These are phyloP conservation scores for Amphipyra tragopoginis DNA, from an alignment of 2,888 invertebrate species.

Conservation along the genomic window DNA sequence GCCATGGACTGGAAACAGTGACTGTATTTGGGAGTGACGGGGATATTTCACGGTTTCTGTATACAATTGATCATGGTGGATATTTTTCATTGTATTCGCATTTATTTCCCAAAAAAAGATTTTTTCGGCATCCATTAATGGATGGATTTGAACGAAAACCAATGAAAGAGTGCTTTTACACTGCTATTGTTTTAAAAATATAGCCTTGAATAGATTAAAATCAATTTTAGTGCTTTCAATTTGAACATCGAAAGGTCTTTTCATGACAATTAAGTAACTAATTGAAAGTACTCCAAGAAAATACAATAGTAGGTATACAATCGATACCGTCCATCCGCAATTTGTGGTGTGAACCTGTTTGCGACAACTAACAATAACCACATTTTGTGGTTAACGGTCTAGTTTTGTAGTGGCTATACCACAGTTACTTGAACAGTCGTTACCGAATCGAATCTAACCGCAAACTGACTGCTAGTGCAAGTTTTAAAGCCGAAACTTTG, in stretches of 20 bases:
- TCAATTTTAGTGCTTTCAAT: too few species aligned
- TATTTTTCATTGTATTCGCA: conserved; percentile 4
- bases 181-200: too few species aligned
- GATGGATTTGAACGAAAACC: too few species aligned
- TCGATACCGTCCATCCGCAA: too few species aligned
- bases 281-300: too few species aligned
- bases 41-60: conserved; percentile 27
- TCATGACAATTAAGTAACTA: too few species aligned
- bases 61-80: conserved; percentile 14
- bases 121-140: too few species aligned
- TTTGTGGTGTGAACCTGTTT: conserved; percentile 1
- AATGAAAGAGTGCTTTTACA: too few species aligned
- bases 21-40: conserved; percentile 17
- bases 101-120: too few species aligned
- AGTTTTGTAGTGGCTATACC: background rate
- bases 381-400: conserved; percentile 6
- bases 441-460: conserved; percentile 25
- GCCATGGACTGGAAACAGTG: conserved; percentile 36
- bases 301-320: too few species aligned
- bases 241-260: too few species aligned
- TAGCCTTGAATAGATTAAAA: too few species aligned
- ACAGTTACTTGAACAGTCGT: conserved; percentile 17
- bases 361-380: conserved; percentile 17
- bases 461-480: conserved; percentile 17
- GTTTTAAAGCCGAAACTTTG: conserved; percentile 40